Evolutionary conservation across 2,113 vertebrate species (phyloP).

Genomic region (Aptenodytes patagonicus): DNA sequence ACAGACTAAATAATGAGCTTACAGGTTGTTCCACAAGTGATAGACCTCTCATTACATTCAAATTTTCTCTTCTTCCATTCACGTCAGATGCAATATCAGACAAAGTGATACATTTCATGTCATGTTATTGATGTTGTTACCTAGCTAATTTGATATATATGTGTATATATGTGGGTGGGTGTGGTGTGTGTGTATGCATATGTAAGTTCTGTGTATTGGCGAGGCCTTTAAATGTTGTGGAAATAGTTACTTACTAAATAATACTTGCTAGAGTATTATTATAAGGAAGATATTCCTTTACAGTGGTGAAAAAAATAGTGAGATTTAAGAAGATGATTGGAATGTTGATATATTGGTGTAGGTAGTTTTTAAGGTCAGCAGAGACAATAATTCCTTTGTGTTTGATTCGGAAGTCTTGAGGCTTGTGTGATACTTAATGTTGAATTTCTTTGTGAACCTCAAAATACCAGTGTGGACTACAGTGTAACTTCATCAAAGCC

Average conservation of each 20-base stretch:
- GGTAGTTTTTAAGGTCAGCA: neutral
- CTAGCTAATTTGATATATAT: neutral
- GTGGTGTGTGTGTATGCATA: neutral
- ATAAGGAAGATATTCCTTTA: neutral
- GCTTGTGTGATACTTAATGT: neutral
- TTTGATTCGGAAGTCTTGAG: neutral
- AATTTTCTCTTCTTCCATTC: neutral
- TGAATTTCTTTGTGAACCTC: neutral
- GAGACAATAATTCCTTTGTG: neutral
- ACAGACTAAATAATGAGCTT: neutral
- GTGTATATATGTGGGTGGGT: accelerated
- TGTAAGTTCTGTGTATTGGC: neutral
- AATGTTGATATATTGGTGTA: neutral
- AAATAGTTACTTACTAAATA: neutral
- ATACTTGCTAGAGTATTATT: too few relatives aligned
- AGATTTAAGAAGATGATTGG: neutral
- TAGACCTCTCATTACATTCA: neutral
- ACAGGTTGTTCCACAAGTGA: neutral
- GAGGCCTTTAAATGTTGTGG: neutral
- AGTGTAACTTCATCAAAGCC: neutral
- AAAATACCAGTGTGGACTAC: neutral
- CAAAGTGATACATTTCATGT: neutral
- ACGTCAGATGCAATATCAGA: neutral
- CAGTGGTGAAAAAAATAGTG: neutral
- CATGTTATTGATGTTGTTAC: neutral